phyloP scores from a whole-genome alignment of 2,113 vertebrate genomes.

The Poeciliopsis prolifica region DNA sequence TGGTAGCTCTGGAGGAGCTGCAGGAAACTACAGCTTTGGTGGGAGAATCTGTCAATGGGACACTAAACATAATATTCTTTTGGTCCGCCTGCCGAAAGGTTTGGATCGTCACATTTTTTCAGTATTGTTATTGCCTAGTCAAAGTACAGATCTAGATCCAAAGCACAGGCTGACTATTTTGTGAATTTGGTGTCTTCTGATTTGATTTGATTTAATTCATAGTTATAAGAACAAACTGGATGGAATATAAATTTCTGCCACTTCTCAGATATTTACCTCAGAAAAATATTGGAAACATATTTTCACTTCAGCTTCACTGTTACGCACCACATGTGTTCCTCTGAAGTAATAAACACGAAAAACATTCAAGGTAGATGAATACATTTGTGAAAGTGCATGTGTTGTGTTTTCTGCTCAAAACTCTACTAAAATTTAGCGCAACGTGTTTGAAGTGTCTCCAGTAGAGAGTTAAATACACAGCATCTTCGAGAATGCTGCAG shows the following conservation, averaged over 20 bases:
- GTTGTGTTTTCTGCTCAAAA: neutral
- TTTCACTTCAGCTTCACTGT: neutral
- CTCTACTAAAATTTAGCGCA: neutral
- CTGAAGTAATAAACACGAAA: neutral
- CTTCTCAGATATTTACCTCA: neutral
- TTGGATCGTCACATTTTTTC: neutral
- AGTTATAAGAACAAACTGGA: neutral
- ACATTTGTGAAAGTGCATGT: neutral
- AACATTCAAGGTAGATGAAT: neutral
- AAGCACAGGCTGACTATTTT: neutral
- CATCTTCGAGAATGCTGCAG: constrained; percentile 6
- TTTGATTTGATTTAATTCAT: neutral
- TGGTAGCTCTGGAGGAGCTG: too few species aligned
- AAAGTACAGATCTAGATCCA: neutral
- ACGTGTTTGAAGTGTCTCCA: constrained; percentile 1
- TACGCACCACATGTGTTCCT: neutral
- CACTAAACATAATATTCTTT: too few species aligned
- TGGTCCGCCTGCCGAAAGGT: neutral
- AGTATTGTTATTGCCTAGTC: neutral
- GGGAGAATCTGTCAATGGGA: too few species aligned
- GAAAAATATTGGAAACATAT: neutral
- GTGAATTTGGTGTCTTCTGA: neutral
- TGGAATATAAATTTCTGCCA: neutral
- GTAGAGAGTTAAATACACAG: constrained; percentile 9
- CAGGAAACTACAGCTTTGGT: too few species aligned